These are phyloP conservation scores for Caenorhabditis sp. DNA, from an alignment of 2,888 invertebrate genomes.

Conservation along the genomic window DNA sequence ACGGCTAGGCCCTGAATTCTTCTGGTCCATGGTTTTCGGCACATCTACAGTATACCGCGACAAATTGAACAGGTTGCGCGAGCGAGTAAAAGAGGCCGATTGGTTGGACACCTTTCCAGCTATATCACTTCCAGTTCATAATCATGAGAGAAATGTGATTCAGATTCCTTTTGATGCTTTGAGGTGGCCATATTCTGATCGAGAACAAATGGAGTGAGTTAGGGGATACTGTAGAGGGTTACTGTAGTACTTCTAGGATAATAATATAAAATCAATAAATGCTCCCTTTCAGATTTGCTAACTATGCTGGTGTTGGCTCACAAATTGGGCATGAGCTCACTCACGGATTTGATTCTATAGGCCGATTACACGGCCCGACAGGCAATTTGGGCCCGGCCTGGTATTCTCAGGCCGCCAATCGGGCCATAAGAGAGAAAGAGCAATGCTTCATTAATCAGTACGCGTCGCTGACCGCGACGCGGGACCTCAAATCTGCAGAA, in stretches of 20 bases:
- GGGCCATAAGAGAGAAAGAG: constrained; percentile 28
- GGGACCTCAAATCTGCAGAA: constrained; percentile 27
- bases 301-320: constrained; percentile 45
- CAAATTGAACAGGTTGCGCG: constrained; percentile 28
- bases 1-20: constrained; percentile 26
- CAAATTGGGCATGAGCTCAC: constrained; percentile 49
- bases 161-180: constrained; percentile 46
- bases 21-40: constrained; percentile 49
- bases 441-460: constrained; percentile 47
- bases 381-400: constrained; percentile 39
- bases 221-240: background rate
- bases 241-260: background rate
- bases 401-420: constrained; percentile 26
- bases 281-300: constrained; percentile 43
- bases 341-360: constrained; percentile 42
- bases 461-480: constrained; percentile 30
- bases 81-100: constrained; percentile 36
- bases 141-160: constrained; percentile 47
- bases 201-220: constrained; percentile 43
- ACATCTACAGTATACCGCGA: constrained; percentile 37
- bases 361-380: constrained; percentile 47
- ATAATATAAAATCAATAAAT: background rate
- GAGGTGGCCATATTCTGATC: constrained; percentile 38
- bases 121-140: constrained; percentile 42
- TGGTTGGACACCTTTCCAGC: constrained; percentile 50